Base-by-base conservation (phyloP, 2,797 vertebrate species). In the Gymnoscopelus braueri region DNA sequence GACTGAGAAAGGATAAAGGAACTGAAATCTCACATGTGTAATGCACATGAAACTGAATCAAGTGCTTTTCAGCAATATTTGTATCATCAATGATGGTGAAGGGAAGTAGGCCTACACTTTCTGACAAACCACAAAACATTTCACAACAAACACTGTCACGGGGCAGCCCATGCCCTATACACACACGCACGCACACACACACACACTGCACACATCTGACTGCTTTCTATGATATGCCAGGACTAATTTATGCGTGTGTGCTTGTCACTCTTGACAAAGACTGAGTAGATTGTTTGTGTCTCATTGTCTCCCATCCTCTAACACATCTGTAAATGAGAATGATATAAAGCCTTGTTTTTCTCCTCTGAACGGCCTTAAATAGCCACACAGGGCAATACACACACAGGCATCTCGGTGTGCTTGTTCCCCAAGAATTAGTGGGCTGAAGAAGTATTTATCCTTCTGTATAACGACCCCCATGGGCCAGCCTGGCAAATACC, bases 301-400 rank as follows among this genome's bases (percentile, higher is more conserved):
- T 60, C 72, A 67, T 52, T 78, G 64, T 74, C 5, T 0, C 12
- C 0, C 5, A 50, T 69, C 60, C 9, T n/a, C 63, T 72, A n/a
- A 70, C 59, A 52, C 14, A 69, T 12, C 23, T 44, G 75, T 56
- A 76, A 82, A 69, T 51, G 69, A 61, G 44, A 60, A 19, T 61
- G 14, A 60, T 49, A 63, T 29, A 32, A 59, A 80, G 26, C 29
- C n/a, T 63, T 70, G 69, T 73, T 58, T 69, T 55, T 49, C 59
- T 65, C 62, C 1, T 51, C 56, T n/a, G 35, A 44, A 57, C 0
- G 39, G 3, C 35, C 14, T 10, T 44, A 5, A 60, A 44, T 47
- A 29, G 14, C 15, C n/a, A n/a, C 35, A 39, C 15, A 74, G 61
- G 73, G 32, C 49, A 15, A 47, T 49, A n/a, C n/a, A 26, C 2